phyloP scores from a whole-genome alignment of 2,888 invertebrate species.

The Mythimna vitellina region DNA sequence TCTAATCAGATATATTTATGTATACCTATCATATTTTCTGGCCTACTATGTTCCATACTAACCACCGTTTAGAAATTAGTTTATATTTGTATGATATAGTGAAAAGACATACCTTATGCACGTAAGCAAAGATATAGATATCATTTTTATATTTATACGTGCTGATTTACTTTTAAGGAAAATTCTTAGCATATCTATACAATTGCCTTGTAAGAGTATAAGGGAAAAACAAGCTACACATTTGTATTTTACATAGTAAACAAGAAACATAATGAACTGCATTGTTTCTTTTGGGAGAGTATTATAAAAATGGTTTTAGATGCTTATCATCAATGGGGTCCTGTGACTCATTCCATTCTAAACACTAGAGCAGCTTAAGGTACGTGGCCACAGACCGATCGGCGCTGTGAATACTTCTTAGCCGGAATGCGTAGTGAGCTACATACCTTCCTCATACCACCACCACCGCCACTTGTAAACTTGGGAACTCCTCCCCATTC shows the following conservation, averaged over 20 bases:
- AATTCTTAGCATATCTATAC: neutral
- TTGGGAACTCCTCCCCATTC: constrained; percentile 12
- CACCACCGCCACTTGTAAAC: neutral
- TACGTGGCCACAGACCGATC: neutral
- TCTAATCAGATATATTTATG: neutral
- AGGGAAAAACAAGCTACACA: constrained; percentile 16
- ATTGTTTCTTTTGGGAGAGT: neutral
- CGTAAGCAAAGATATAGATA: constrained; percentile 2
- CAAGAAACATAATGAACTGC: neutral
- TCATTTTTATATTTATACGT: neutral
- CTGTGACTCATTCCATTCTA: neutral
- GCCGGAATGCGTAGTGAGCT: too few species aligned
- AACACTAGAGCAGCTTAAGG: neutral
- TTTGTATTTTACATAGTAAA: neutral
- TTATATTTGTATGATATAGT: constrained; percentile 15
- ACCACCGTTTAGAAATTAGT: constrained; percentile 73
- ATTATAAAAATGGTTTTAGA: neutral
- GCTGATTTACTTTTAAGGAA: constrained; percentile 19
- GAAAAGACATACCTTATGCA: constrained; percentile 6
- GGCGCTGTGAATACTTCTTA: neutral
- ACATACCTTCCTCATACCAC: neutral
- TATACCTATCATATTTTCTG: neutral
- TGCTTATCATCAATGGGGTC: neutral
- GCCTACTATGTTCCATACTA: constrained; percentile 47
- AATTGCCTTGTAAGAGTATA: constrained; percentile 12